phyloP scores from a whole-genome alignment of 2,888 invertebrate genomes.

The Nemoura dubitans region DNA sequence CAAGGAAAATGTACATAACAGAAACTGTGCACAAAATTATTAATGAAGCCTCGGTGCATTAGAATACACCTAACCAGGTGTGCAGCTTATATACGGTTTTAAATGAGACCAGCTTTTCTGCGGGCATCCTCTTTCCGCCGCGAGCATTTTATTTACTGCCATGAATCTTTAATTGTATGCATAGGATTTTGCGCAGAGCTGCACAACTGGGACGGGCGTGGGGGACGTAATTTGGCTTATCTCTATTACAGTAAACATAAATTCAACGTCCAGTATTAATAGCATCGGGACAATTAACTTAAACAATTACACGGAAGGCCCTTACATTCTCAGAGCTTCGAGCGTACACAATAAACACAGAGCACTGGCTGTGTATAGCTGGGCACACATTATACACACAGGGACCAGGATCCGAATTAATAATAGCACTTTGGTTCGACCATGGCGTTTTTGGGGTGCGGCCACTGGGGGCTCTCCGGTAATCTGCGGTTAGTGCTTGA shows the following conservation, averaged over 20 bases:
- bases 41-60: background rate
- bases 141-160: background rate
- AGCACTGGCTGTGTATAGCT: background rate
- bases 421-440: constrained; percentile 1
- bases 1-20: background rate
- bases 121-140: background rate
- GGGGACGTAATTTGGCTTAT: constrained; percentile 21
- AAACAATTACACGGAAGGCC: constrained; percentile 35
- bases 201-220: background rate
- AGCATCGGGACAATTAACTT: constrained; percentile 36
- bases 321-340: background rate
- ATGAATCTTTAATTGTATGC: constrained; percentile 7
- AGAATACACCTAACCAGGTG: background rate
- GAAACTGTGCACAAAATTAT: background rate
- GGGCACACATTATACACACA: background rate
- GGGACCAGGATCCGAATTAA: constrained; percentile 31
- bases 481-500: background rate
- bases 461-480: background rate
- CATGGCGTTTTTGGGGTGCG: background rate
- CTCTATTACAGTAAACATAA: constrained; percentile 31
- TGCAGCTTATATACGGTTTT: background rate
- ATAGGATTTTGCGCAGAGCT: background rate
- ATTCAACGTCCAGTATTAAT: constrained; percentile 27
- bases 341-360: background rate
- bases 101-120: background rate